Evolutionary conservation across 2,888 invertebrate species (phyloP).

Genomic region (Cheilosia soror): DNA sequence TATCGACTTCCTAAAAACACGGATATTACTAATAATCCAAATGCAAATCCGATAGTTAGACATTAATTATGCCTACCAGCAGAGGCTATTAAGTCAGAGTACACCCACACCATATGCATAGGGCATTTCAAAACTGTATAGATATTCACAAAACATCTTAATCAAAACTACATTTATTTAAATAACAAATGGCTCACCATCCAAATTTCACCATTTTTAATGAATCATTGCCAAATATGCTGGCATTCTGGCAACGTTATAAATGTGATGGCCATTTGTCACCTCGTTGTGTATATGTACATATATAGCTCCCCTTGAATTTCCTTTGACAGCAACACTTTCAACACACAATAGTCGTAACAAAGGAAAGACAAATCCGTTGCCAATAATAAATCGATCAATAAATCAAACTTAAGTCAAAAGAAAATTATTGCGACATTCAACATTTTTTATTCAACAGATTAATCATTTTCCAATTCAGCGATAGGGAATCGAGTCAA

Average conservation of each 20-base stretch:
- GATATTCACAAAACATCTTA: not conserved
- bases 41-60: not conserved
- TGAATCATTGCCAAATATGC: constrained; percentile 40
- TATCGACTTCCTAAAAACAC: no score
- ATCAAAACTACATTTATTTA: constrained; percentile 7
- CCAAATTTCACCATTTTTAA: constrained; percentile 26
- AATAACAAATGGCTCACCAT: constrained; percentile 26
- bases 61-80: not conserved
- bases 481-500: constrained; percentile 15
- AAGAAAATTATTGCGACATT: constrained; percentile 67
- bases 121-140: not conserved
- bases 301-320: constrained; percentile 3
- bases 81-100: not conserved
- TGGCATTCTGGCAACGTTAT: constrained; percentile 26
- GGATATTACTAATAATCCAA: not conserved
- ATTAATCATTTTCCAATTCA: constrained; percentile 40
- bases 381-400: constrained; percentile 60
- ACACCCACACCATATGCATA: not conserved
- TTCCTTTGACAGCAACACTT: constrained; percentile 5
- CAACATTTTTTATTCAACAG: constrained; percentile 53
- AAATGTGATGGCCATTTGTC: constrained; percentile 37
- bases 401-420: constrained; percentile 67
- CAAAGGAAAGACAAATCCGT: constrained; percentile 63
- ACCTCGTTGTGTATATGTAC: constrained; percentile 3
- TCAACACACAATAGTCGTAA: constrained; percentile 35